Conservation (phyloP, 2,113 vertebrate species). For the Xiphorhynchus elegans region DNA sequence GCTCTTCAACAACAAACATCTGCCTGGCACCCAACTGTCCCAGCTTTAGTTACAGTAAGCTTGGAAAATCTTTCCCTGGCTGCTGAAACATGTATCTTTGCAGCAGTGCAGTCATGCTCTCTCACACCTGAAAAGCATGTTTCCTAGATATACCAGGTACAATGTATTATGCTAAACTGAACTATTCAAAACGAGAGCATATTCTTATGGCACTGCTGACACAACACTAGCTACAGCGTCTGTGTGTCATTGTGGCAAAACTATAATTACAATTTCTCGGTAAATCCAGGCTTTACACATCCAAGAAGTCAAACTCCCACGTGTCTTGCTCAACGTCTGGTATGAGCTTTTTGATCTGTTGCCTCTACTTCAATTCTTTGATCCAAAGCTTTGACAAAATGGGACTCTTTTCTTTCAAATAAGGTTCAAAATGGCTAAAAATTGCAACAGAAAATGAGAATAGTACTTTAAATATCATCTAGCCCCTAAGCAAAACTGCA, state of each 20-base stretch:
- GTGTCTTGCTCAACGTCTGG: slow-evolving; percentile 36
- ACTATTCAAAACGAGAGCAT: slow-evolving; percentile 31
- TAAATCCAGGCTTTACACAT: slow-evolving; percentile 52
- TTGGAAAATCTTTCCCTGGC: background rate
- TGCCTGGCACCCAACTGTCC: background rate
- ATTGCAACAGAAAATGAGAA: background rate
- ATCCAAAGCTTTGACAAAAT: slow-evolving; percentile 54
- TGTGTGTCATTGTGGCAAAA: slow-evolving; percentile 52
- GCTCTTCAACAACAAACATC: background rate
- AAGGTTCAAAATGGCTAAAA: slow-evolving; percentile 14
- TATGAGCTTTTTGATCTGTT: slow-evolving; percentile 44
- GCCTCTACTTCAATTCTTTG: slow-evolving; percentile 31
- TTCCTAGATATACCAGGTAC: slow-evolving; percentile 13
- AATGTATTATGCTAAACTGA: background rate
- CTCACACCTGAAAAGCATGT: slow-evolving; percentile 21
- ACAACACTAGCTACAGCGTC: slow-evolving; percentile 19
- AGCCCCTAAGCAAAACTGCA: background rate
- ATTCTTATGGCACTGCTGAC: slow-evolving; percentile 49
- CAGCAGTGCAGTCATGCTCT: background rate
- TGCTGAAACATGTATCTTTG: background rate
- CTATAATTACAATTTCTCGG: slow-evolving; percentile 53
- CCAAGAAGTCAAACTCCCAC: slow-evolving; percentile 50
- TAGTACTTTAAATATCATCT: slow-evolving; percentile 28
- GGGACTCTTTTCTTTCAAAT: slow-evolving; percentile 14
- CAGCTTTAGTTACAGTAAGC: background rate